Percentiles rank a stretch among this genome's conserved stretches.
Conservation (phyloP, 2,113 vertebrate species). For the Pheucticus melanocephalus region DNA sequence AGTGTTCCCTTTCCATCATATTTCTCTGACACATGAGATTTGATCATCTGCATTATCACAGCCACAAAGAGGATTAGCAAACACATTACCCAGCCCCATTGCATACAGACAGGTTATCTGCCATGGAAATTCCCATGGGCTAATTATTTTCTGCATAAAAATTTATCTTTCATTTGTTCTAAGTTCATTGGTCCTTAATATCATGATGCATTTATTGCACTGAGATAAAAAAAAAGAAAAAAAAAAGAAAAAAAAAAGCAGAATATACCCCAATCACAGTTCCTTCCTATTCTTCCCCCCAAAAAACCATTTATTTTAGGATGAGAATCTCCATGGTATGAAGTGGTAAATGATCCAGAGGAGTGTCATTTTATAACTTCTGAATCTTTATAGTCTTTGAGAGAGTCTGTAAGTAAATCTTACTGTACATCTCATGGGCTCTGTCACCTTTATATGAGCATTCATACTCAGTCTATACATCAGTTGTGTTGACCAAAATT, state of each 20-base stretch:
- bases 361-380: not conserved
- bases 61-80: not conserved
- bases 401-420: not conserved
- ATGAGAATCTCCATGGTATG: not conserved
- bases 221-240: not conserved
- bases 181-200: not conserved
- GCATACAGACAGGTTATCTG: not conserved
- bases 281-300: not conserved
- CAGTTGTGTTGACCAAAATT: not conserved
- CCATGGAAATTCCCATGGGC: not conserved
- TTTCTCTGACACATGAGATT: not conserved
- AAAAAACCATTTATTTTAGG: not conserved
- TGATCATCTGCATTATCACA: not conserved
- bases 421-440: not conserved
- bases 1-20: not conserved
- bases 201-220: not conserved
- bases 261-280: not conserved
- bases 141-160: not conserved
- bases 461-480: not conserved
- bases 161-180: not conserved
- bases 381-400: not conserved
- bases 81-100: not conserved
- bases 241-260: not conserved
- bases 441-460: not conserved
- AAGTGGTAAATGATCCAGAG: not conserved